These are phyloP conservation scores for Acromyrmex charruanus DNA, from an alignment of 1,140 invertebrate genomes.

Conservation along the genomic window DNA sequence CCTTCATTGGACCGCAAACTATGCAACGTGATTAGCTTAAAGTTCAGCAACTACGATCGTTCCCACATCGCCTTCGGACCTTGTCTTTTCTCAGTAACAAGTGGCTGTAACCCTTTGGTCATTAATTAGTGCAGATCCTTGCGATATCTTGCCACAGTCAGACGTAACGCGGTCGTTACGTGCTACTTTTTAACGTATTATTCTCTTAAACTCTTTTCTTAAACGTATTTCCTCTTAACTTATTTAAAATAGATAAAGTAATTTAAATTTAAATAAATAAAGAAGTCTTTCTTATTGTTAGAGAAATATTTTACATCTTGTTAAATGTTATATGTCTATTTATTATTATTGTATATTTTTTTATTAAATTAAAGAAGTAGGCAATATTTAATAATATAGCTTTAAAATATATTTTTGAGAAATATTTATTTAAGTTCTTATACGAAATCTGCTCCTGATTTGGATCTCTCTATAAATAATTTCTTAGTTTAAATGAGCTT, in stretches of 20 bases:
- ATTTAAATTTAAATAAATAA: background rate
- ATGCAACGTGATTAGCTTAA: conserved; percentile 69
- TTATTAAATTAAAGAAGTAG: background rate
- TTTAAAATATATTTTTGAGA: background rate
- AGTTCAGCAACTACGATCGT: conserved; percentile 69
- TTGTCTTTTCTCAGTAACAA: conserved; percentile 53
- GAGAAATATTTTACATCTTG: background rate
- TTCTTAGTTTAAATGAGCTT: background rate
- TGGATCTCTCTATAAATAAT: background rate
- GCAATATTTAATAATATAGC: background rate
- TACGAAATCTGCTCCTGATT: background rate
- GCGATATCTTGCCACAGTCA: conserved; percentile 4
- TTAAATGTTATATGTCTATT: background rate
- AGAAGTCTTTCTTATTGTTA: background rate
- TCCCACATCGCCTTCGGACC: conserved; percentile 53
- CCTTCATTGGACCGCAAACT: conserved; percentile 64
- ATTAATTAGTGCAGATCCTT: conserved; percentile 57
- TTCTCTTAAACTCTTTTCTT: too few relatives aligned
- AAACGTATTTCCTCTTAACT: background rate
- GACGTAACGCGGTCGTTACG: background rate
- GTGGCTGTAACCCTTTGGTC: conserved; percentile 55
- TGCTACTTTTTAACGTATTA: conserved; percentile 4
- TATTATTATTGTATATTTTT: background rate
- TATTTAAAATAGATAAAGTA: background rate
- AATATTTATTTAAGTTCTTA: background rate